Base-by-base conservation (phyloP, 2,888 invertebrate species). In the Nysson spinosus region DNA sequence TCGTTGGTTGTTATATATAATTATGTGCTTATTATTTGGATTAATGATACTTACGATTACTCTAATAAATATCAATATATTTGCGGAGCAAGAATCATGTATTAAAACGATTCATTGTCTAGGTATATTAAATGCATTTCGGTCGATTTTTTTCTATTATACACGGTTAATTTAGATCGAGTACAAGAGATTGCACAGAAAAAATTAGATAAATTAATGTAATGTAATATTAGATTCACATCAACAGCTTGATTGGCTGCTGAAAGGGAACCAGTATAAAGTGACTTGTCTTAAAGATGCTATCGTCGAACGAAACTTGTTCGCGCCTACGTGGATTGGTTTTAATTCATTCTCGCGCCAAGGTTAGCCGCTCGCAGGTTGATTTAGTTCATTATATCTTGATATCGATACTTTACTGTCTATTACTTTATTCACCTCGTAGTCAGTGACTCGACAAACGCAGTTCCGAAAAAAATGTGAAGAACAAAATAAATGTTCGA, bases 281-380 rank as follows among this genome's bases (percentile, higher is more conserved):
- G n/a, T n/a, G 24, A 34, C 7, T 9, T 47, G 32, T n/a, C 22
- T 39, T 11, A 28, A 30, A 34, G 40, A 67, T 30, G 26, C 35
- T 39, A 20, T 5, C 30, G 26, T 32, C 42, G 49, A 42, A 50
- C 46, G 47, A 55, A 49, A n/a, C n/a, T 32, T 56, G 42, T 54
- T 56, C 57, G 39, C 61, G 44, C 52, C 42, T 37, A 34, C 51
- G 46, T 30, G 14, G 19, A 30, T 46, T 43, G 17, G 16, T 55
- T 47, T 24, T 42, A 61, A 73, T 73, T 70, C 66, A 66, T 74
- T 66, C 47, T 17, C 47, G 16, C 42, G 40, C 11, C 28, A 55
- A 54, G 55, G 55, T 57, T 55, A 26, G 19, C 40, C 37, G n/a
- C 26, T 43, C 30, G 37, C 40, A 19, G 24, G 17, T 61, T 35